Evolutionary conservation across 2,113 vertebrate species (phyloP), one percentile per base, ranked within the genome.

Genomic region (Malurus cyaneus): DNA sequence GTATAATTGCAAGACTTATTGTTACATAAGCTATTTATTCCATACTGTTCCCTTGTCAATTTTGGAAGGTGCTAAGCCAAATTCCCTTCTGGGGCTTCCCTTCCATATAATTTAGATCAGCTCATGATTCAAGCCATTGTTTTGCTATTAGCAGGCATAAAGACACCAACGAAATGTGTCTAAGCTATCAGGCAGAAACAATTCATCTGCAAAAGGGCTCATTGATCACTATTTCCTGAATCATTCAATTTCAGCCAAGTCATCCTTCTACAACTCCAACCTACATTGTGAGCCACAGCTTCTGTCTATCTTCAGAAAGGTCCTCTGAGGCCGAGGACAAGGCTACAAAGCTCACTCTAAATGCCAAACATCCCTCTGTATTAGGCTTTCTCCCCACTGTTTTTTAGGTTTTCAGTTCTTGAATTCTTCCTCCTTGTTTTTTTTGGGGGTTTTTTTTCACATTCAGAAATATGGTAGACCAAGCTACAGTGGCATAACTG

Each of bases 11-110:
- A 86, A 93, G 36, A 88, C 69, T 79, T 82, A 80, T 65, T 95
- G 88, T 93, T 95, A 89, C 42, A 70, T 95, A 88, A 94, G 47
- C 66, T 88, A 92, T 62, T 86, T 82, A 86, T 80, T 90, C 88
- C 54, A 88, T 92, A 90, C 52, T 56, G 18, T 56, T 92, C 64
- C 32, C 47, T 47, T 47, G 64, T 78, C 86, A 90, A 59, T 83
- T 94, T 72, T 73, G 60, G 67, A 90, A 96, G 47, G 54, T 86
- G 76, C 79, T 85, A 89, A 87, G 49, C 52, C 80, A 81, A 91
- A 79, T 90, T 88, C 28, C 85, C 59, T 83, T 86, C 52, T 44
- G 39, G 86, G 88, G 47, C 71, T 92, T 94, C 88, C 86, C 64
- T 90, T 93, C 56, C 20, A 28, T 52, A 19, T 46, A 66, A 77